Evolutionary conservation across 92 coral and sea anemone species (phyloP), one percentile per base, ranked within the genome.

Genomic region (Bergia sp.): DNA sequence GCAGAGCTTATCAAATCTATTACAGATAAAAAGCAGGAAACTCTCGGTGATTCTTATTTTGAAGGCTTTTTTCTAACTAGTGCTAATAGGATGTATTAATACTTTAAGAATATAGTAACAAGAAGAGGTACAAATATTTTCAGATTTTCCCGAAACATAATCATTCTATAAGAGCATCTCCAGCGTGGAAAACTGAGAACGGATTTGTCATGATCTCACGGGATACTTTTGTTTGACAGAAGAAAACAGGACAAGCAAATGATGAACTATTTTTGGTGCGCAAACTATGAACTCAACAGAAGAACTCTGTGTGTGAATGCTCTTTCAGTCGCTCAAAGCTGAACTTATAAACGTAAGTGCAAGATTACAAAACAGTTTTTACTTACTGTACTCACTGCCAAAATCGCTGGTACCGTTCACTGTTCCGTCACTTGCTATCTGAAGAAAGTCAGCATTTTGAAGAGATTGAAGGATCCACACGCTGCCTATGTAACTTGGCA

Each of bases 381-480:
- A 71, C 87, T 84, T 71, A 84, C 87, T 71, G 65, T 84, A 43
- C 18, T 45, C 8, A 67, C 78, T 84, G 43, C 13, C 12, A 37
- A 29, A 71, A 47, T 72, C 13, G 12, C 66, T 84, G 4, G 87
- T 84, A 0, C 87, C 87, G 2, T 84, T 84, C 0, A 84, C 87
- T 15, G 57, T 84, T 2, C 87, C 87, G 7, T 84, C 87, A 8
- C 4, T 84, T 3, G 69, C 64, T 41, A 84, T 84, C 55, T 84
- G 87, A 15, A 84, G 79, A 44, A 67, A 69, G 4, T 42, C 18
- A 1, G 65, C 66, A 0, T 84, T 45, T 18, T 84, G 87, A 12
- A 77, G 15, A 4, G 78, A 16, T 9, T 23, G 75, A 1, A 84
- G 79, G 1, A 45, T 61, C 87, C 87, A 84, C n/a, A 45, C 64